Percentiles rank a stretch among this genome's conserved stretches.
These are phyloP conservation scores for Cyrtonyx montezumae DNA, from an alignment of 2,113 vertebrate species.

Conservation along the genomic window DNA sequence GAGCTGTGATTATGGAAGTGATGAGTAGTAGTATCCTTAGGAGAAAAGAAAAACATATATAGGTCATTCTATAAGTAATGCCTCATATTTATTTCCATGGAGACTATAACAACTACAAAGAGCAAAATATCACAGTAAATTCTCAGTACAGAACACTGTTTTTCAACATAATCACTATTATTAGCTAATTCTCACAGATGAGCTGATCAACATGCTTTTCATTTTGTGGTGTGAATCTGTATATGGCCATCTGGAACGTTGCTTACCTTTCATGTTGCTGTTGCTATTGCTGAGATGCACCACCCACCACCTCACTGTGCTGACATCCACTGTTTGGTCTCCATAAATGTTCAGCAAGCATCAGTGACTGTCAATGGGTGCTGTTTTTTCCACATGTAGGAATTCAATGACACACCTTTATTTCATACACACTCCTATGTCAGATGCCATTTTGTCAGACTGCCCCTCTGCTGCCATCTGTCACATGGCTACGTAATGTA, in stretches of 20 bases:
- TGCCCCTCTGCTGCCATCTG: not conserved
- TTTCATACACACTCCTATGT: not conserved
- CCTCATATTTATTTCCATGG: not conserved
- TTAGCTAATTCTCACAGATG: not conserved
- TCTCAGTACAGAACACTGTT: not conserved
- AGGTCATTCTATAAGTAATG: not conserved
- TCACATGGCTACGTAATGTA: not conserved
- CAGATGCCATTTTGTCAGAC: not conserved
- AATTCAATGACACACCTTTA: not conserved
- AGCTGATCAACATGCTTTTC: not conserved
- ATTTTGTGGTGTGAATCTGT: not conserved
- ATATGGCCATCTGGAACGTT: not conserved
- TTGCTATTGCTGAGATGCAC: not conserved
- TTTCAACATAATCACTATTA: not conserved
- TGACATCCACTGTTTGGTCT: not conserved
- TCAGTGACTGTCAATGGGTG: not conserved
- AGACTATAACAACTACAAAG: not conserved
- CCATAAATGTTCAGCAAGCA: not conserved
- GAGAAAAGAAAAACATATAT: not conserved
- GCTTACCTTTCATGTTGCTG: not conserved
- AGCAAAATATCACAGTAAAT: not conserved
- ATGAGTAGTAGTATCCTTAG: not conserved
- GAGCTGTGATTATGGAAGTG: not conserved
- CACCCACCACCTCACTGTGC: not conserved
- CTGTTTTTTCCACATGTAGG: not conserved